A percentile compares a stretch with the other conserved stretches of the same genome.
phyloP scores from a whole-genome alignment of 2,888 invertebrate species.

The Watsonalla cultraria region DNA sequence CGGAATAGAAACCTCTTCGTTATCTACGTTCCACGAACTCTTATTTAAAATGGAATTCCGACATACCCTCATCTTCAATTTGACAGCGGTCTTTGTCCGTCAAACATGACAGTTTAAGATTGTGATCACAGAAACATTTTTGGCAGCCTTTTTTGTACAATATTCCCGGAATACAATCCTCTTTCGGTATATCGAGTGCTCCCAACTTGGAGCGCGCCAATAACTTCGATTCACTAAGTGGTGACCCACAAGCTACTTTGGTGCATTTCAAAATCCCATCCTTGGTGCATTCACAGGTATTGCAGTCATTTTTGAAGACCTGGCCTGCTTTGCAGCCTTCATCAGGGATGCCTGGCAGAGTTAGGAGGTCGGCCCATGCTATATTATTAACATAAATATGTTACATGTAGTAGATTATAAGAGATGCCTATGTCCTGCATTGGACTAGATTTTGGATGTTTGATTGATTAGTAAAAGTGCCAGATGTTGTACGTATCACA shows the following conservation, averaged over 20 bases:
- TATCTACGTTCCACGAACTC: too few relatives aligned
- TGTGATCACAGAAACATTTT: conserved; percentile 43
- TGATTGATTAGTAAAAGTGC: too few relatives aligned
- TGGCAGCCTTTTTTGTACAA: conserved; percentile 38
- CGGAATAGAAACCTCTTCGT: too few relatives aligned
- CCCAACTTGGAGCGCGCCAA: neutral
- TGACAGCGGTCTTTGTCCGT: conserved; percentile 15
- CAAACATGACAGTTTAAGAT: conserved; percentile 22
- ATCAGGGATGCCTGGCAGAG: conserved; percentile 35
- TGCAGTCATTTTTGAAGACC: conserved; percentile 49
- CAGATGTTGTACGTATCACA: too few relatives aligned
- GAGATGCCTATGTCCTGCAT: too few relatives aligned
- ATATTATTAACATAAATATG: neutral
- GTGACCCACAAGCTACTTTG: conserved; percentile 46
- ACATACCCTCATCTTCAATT: conserved; percentile 14
- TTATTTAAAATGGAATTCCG: too few relatives aligned
- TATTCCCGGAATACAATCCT: conserved; percentile 42
- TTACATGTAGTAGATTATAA: too few relatives aligned
- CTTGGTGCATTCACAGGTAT: conserved; percentile 47
- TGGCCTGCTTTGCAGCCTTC: conserved; percentile 44
- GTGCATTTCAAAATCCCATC: conserved; percentile 49
- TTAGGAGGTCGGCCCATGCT: neutral
- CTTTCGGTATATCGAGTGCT: conserved; percentile 17
- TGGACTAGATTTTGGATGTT: too few relatives aligned
- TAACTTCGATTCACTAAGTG: neutral